Evolutionary conservation across 2,888 invertebrate species (phyloP), one percentile per base, ranked within the genome.

Genomic region (Diadegma fenestrale): DNA sequence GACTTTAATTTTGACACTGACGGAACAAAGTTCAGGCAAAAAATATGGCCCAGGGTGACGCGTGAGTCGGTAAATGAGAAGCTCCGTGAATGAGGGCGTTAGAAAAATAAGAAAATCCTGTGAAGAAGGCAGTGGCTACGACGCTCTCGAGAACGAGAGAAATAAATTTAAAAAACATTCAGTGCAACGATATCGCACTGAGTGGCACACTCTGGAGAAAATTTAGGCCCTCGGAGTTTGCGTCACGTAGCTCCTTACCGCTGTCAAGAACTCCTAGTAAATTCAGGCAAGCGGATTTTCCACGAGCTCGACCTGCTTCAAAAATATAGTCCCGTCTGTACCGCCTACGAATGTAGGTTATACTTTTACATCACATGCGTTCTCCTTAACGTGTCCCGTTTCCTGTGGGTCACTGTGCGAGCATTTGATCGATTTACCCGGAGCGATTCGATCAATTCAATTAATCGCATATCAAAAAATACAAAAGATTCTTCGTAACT

Each of bases 211-310:
- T n/a, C n/a, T 22, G 51, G 73, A 37, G 45, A 43, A 64, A 58
- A 43, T 45, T 45, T 33, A 45, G 61, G 80, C 72, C 48, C 81
- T 81, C 68, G 61, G 58, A 61, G 41, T 48, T 75, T 76, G 68
- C 81, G 81, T 81, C 81, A 81, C 81, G 81, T 81, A 75, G 58
- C 54, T 71, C 37, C 71, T 30, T 68, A 45, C 54, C 41, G 12
- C 77, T 64, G 37, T 71, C 66, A 77, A 78, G 82, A 82, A 66
- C 76, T 81, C 81, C 71, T 79, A 71, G 79, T 84, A 79, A 79
- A 86, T 75, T 73, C 84, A 86, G 63, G 82, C 64, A 81, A 81
- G 86, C 81, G 84, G 84, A 86, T 86, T 86, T 82, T 41, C 72
- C 79, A 66, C 71, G 79, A 82, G 75, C 84, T 73, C 76, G 84